phyloP scores from a whole-genome alignment of 2,113 vertebrate genomes.

The Rhineura floridana region DNA sequence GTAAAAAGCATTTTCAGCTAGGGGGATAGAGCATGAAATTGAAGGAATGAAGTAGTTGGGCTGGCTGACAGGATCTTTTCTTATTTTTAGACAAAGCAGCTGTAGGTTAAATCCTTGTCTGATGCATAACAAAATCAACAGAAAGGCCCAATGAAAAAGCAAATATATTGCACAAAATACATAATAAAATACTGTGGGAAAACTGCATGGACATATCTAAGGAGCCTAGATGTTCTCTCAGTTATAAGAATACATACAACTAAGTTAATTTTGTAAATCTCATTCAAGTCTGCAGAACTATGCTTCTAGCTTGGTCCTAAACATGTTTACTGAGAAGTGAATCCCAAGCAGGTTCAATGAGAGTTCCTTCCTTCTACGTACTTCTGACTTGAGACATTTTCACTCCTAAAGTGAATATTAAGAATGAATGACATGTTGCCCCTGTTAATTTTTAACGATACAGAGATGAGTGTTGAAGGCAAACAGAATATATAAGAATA shows the following conservation, averaged over 20 bases:
- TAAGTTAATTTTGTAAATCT: background rate
- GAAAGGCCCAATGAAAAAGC: background rate
- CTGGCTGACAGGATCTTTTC: background rate
- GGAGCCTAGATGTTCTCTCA: too few relatives aligned
- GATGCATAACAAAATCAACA: background rate
- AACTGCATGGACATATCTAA: too few relatives aligned
- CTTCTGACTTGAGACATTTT: background rate
- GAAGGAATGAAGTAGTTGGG: background rate
- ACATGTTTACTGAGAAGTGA: background rate
- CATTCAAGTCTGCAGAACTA: background rate
- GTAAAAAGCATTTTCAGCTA: fast-evolving
- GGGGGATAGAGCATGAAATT: background rate
- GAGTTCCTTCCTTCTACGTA: background rate
- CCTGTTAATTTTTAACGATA: background rate
- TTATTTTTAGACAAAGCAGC: background rate
- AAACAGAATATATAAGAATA: background rate
- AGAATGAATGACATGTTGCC: background rate
- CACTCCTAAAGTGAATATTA: background rate
- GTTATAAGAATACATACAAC: background rate
- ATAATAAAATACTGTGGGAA: background rate
- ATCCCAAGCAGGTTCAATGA: background rate
- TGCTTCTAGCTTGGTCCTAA: background rate
- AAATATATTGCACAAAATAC: background rate
- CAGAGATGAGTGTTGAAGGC: background rate
- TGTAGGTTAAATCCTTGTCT: fast-evolving